Base-by-base conservation (phyloP, 2,113 vertebrate genomes). In the Gasterosteus nipponicus region DNA sequence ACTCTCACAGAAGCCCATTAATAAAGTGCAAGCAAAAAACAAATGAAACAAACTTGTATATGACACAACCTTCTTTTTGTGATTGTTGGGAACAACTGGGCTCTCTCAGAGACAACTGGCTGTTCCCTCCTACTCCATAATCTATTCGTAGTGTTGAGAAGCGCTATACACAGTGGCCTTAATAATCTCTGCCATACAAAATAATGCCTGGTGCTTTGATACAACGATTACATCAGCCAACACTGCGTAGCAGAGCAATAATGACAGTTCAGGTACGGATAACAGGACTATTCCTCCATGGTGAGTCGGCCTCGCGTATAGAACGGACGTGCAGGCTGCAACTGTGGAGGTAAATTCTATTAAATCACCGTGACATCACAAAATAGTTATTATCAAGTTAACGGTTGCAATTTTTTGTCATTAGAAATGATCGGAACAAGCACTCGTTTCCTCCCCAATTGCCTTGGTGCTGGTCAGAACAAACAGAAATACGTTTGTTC, bases 261-360 rank as follows among this genome's bases (percentile, higher is more conserved):
- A 84, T 79, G 66, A 80, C 84, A 85, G 79, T 77, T 65, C 68
- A 70, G 69, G 67, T 73, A 38, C 39, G 31, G 69, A 75, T 69
- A 84, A 79, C 79, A 85, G 77, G 82, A 88, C 89, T 77, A 89
- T 67, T 35, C 38, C 71, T 73, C 59, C 67, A 63, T 26, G 59
- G 59, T 57, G 35, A 60, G 33, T 19, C 64, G 47, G 61, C 62
- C 9, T 44, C 22, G 5, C 61, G 46, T 47, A 19, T 26, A 33
- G 62, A 69, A 57, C 15, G 61, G 68, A 66, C 41, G 54, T 15
- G 57, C 62, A 58, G 83, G 60, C 75, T 73, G 68, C 63, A 82
- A 63, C 77, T 71, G 42, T 7, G 18, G 47, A 68, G 75, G 51
- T 38, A 57, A 70, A 38, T 47, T 6, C 58, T 62, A n/a, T 41